phyloP scores from a whole-genome alignment of 2,113 vertebrate genomes.

The Lophura nycthemera region DNA sequence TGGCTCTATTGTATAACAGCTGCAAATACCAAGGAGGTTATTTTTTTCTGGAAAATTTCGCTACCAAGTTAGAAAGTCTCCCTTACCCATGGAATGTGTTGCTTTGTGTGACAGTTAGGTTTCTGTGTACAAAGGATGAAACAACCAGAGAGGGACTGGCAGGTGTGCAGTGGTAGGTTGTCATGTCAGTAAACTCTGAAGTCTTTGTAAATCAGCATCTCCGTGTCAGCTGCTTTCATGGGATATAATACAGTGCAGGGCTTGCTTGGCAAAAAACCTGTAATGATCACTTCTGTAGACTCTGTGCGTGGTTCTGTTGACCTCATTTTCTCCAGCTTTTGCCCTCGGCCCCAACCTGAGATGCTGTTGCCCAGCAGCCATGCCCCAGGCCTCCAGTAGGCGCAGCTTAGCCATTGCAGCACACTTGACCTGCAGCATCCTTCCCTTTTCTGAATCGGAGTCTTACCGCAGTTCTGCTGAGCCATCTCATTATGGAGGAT shows the following conservation, averaged over 20 bases:
- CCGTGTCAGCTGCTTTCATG: conserved; percentile 28
- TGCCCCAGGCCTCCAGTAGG: background rate
- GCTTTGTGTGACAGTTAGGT: conserved; percentile 1
- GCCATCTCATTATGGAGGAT: background rate
- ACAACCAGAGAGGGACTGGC: conserved; percentile 15
- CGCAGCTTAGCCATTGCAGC: background rate
- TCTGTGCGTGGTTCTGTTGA: background rate
- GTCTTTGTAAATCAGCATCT: conserved; percentile 50
- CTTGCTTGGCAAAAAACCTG: background rate
- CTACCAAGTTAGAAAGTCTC: background rate
- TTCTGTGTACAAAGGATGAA: background rate
- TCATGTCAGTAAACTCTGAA: conserved; percentile 56
- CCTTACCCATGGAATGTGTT: background rate
- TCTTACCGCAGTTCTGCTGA: background rate
- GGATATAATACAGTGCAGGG: background rate
- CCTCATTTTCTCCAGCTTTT: background rate
- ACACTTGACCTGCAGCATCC: background rate
- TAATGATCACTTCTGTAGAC: background rate
- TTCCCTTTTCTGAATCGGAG: background rate
- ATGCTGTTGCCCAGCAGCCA: background rate
- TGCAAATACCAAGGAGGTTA: background rate
- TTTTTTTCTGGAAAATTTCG: background rate
- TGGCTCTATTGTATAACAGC: background rate
- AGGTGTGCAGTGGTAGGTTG: conserved; percentile 9
- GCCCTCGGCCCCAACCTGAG: background rate